A percentile compares a stretch with the other conserved stretches of the same genome.
phyloP scores from a whole-genome alignment of 1,140 invertebrate species.

The Drosophila ironensis region DNA sequence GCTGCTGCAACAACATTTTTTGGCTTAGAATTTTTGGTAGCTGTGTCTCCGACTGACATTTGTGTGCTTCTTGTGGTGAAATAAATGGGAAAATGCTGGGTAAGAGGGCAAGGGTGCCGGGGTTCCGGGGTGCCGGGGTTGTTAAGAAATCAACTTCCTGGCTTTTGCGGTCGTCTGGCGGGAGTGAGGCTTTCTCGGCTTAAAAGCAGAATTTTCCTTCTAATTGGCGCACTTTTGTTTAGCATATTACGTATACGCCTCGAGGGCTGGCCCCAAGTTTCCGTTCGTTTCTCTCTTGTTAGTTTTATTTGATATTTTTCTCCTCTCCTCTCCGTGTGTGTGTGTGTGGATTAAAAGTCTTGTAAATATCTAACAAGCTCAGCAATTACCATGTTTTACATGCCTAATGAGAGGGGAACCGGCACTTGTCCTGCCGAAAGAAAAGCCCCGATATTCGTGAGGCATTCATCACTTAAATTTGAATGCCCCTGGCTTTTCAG shows the following conservation, averaged over 20 bases:
- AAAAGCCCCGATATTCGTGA: too few species aligned
- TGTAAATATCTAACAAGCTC: conserved; percentile 68
- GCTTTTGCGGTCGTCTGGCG: conserved; percentile 61
- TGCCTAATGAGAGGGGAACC: conserved; percentile 34
- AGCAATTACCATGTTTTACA: conserved; percentile 58
- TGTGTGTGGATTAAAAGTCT: conserved; percentile 44
- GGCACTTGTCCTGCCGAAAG: too few species aligned
- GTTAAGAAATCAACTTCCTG: conserved; percentile 77
- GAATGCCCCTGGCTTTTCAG: too few species aligned
- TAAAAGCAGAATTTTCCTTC: conserved; percentile 70
- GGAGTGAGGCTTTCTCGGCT: conserved; percentile 52
- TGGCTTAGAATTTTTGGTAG: conserved; percentile 37
- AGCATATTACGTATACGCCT: conserved; percentile 59
- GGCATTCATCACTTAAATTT: too few species aligned
- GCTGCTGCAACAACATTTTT: conserved; percentile 44
- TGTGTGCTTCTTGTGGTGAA: conserved; percentile 29
- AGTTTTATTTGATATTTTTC: conserved; percentile 11
- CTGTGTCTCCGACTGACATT: conserved; percentile 44
- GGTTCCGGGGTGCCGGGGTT: conserved; percentile 16
- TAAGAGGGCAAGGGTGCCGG: background rate
- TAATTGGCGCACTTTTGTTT: conserved; percentile 79
- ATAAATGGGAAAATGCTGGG: too few species aligned
- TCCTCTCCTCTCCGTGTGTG: background rate
- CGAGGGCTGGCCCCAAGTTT: conserved; percentile 9
- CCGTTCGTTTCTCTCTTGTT: conserved; percentile 6